These are phyloP conservation scores for Nysson spinosus DNA, from an alignment of 2,888 invertebrate species.

Conservation along the genomic window DNA sequence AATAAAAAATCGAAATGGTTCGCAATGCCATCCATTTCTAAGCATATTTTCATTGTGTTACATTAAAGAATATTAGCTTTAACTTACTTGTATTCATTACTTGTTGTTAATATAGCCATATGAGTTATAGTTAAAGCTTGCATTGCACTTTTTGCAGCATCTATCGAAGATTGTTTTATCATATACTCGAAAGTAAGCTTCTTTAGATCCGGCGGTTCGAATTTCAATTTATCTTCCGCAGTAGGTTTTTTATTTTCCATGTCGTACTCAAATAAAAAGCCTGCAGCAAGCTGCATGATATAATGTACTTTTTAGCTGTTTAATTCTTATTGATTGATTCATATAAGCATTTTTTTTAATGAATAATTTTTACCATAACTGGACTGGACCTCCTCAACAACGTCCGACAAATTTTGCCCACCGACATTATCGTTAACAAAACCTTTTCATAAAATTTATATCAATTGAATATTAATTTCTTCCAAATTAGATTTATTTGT, in stretches of 20 bases:
- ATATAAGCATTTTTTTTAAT: background rate
- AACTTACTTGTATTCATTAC: slow-evolving; percentile 70
- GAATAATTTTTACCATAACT: slow-evolving; percentile 47
- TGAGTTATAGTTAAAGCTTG: slow-evolving; percentile 70
- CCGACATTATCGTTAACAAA: slow-evolving; percentile 25
- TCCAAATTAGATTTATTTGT: too few species aligned
- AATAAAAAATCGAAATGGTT: too few species aligned
- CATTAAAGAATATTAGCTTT: background rate
- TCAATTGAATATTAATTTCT: too few species aligned
- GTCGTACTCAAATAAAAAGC: slow-evolving; percentile 53
- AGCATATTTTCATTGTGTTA: too few species aligned
- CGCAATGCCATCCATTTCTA: too few species aligned
- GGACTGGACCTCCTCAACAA: slow-evolving; percentile 47
- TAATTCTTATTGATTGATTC: too few species aligned
- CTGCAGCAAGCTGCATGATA: slow-evolving; percentile 56
- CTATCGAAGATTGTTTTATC: slow-evolving; percentile 70
- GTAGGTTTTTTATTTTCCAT: slow-evolving; percentile 51
- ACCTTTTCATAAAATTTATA: background rate
- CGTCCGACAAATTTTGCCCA: slow-evolving; percentile 19
- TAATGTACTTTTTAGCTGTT: background rate
- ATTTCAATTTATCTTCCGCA: slow-evolving; percentile 58
- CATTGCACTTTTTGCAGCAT: slow-evolving; percentile 70
- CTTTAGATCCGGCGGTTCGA: slow-evolving; percentile 59
- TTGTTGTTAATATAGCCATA: slow-evolving; percentile 66
- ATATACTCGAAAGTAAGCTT: slow-evolving; percentile 69